phyloP scores from a whole-genome alignment of 2,888 invertebrate genomes.

The Ophioninae sp. region DNA sequence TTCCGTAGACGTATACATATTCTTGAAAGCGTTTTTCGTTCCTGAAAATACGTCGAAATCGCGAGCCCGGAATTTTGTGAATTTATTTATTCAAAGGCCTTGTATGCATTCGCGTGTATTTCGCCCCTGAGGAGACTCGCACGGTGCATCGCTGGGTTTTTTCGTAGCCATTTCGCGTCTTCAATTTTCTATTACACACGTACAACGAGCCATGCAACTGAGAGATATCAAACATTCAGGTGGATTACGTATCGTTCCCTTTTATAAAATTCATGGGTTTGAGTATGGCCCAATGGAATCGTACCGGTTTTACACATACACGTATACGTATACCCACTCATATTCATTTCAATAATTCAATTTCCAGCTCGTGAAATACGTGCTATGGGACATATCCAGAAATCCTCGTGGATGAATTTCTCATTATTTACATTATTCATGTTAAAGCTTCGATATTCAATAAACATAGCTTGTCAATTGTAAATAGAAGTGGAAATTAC shows the following conservation, averaged over 20 bases:
- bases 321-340: neutral
- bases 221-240: conserved; percentile 23
- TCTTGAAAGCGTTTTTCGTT: neutral
- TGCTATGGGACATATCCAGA: neutral
- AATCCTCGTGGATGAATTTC: neutral
- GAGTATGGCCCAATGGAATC: neutral
- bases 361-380: neutral
- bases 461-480: neutral
- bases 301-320: neutral
- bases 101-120: conserved; percentile 22
- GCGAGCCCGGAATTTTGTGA: conserved; percentile 10
- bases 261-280: conserved; percentile 10
- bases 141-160: neutral
- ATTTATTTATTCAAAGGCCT: conserved; percentile 49
- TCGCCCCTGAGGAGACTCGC: conserved; percentile 1
- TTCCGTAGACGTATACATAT: too few relatives aligned
- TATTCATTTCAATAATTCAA: conserved; percentile 9
- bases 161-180: neutral
- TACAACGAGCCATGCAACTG: neutral
- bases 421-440: neutral
- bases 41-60: conserved; percentile 22
- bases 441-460: conserved; percentile 8
- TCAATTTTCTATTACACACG: neutral
- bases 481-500: neutral
- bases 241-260: conserved; percentile 2